Percentiles rank a stretch among this genome's conserved stretches.
Conservation (phyloP, 2,113 vertebrate species). For the Labrus mixtus region DNA sequence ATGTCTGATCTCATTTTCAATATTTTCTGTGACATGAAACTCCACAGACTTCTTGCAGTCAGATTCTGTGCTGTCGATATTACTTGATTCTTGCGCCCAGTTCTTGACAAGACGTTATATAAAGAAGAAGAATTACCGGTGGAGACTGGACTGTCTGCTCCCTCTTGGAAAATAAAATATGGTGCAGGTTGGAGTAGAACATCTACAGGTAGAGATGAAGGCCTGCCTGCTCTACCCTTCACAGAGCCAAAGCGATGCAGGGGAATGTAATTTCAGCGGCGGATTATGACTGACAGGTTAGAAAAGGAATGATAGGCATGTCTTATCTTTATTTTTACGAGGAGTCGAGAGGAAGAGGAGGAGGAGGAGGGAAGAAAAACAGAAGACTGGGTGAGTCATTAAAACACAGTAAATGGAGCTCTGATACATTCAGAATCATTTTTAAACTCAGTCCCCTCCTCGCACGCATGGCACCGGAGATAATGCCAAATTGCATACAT, state of each 20-base stretch:
- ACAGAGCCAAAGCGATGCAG: conserved; percentile 1
- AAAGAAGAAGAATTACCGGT: conserved; percentile 19
- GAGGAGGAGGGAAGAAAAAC: conserved; percentile 10
- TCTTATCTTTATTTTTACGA: conserved; percentile 63
- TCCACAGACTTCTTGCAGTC: not conserved
- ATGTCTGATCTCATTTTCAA: not conserved
- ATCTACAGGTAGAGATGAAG: conserved; percentile 27
- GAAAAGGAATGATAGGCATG: conserved; percentile 56
- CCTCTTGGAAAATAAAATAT: conserved; percentile 21
- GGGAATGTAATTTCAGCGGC: conserved; percentile 58
- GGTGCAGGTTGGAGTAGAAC: conserved; percentile 12
- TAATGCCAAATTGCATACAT: conserved; percentile 73
- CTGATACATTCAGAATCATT: conserved; percentile 67
- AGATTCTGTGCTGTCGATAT: not conserved
- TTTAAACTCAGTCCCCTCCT: conserved; percentile 51
- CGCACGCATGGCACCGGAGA: conserved; percentile 59
- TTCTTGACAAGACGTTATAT: conserved; percentile 21
- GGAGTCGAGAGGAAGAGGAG: conserved; percentile 15
- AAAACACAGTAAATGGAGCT: conserved; percentile 64
- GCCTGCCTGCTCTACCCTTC: conserved; percentile 12
- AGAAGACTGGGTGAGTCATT: conserved; percentile 61
- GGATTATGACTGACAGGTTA: conserved; percentile 72
- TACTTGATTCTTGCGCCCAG: conserved; percentile 15
- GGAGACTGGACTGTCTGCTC: conserved; percentile 6
- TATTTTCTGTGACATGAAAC: conserved; percentile 14